Evolutionary conservation across 1,140 invertebrate genomes (phyloP).

Genomic region (Globodera ellingtonae): DNA sequence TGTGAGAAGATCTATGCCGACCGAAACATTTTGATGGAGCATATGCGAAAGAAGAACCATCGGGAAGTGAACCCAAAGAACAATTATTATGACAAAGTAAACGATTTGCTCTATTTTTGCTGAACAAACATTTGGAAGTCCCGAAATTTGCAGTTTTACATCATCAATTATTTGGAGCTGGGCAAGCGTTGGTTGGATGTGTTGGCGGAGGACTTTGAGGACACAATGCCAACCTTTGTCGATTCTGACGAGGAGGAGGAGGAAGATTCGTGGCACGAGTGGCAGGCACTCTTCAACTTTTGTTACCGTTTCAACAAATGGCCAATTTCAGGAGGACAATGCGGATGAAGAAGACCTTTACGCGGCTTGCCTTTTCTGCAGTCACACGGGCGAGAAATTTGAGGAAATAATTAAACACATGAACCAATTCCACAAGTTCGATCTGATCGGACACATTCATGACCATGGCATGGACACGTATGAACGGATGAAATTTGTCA

Average conservation of each 20-base stretch:
- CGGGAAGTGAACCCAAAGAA: conserved; percentile 65
- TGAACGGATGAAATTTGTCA: conserved; percentile 61
- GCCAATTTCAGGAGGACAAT: conserved; percentile 53
- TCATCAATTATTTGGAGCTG: conserved; percentile 65
- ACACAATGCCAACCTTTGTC: conserved; percentile 64
- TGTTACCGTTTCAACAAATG: neutral
- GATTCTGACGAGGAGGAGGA: conserved; percentile 64
- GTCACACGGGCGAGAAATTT: conserved; percentile 51
- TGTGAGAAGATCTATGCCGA: conserved; percentile 64
- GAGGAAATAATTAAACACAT: conserved; percentile 53
- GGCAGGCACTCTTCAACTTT: conserved; percentile 43
- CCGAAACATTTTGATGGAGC: conserved; percentile 61
- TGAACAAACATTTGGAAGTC: neutral
- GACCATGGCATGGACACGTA: conserved; percentile 58
- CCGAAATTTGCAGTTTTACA: conserved; percentile 54
- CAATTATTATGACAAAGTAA: conserved; percentile 62
- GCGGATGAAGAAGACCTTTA: conserved; percentile 60
- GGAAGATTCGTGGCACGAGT: conserved; percentile 60
- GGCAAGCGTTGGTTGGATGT: conserved; percentile 65
- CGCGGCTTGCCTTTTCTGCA: conserved; percentile 60
- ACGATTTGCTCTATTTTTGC: neutral
- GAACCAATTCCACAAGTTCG: conserved; percentile 57
- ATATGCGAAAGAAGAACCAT: conserved; percentile 64
- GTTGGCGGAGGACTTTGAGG: conserved; percentile 65
- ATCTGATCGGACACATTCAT: conserved; percentile 54